Percentiles rank a stretch among this genome's conserved stretches.
phyloP scores from a whole-genome alignment of 2,888 invertebrate species.

The Pseudeuparius sepicola region DNA sequence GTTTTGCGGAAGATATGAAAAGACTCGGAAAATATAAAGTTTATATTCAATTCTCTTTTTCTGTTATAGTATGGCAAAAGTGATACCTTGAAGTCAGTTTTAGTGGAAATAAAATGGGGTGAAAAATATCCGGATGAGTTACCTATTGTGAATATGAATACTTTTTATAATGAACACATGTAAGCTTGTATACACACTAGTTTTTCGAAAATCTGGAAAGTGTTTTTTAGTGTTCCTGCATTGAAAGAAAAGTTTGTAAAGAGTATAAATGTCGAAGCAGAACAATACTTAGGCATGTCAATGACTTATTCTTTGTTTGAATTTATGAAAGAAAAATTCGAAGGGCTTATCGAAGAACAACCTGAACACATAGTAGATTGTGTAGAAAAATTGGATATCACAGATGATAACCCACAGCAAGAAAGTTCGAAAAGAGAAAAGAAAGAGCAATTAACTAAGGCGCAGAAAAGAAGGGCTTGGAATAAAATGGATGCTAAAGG shows the following conservation, averaged over 20 bases:
- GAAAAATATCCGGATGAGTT: conserved; percentile 74
- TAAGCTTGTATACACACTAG: conserved; percentile 46
- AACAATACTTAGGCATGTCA: conserved; percentile 77
- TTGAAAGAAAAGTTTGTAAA: conserved; percentile 62
- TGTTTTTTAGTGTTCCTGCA: conserved; percentile 46
- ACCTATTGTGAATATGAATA: conserved; percentile 75
- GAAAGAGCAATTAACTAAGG: conserved; percentile 80
- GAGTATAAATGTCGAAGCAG: conserved; percentile 58
- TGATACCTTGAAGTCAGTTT: conserved; percentile 67
- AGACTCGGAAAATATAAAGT: too few relatives aligned
- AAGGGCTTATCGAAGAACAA: conserved; percentile 61
- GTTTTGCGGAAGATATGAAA: too few relatives aligned
- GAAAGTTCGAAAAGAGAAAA: conserved; percentile 50
- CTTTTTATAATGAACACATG: conserved; percentile 90
- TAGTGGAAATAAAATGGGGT: conserved; percentile 83
- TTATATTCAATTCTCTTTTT: conserved; percentile 4
- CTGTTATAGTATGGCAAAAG: conserved; percentile 67
- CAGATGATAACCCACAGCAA: conserved; percentile 35
- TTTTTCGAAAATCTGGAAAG: too few relatives aligned
- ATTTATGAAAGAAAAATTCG: conserved; percentile 72
- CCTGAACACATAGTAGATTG: conserved; percentile 44
- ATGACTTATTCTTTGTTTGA: conserved; percentile 95
- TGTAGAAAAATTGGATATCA: conserved; percentile 47
- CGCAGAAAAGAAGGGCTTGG: conserved; percentile 85
- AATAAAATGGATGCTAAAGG: conserved; percentile 71